phyloP scores from a whole-genome alignment of 2,797 vertebrate species.

The Pseudochromis fuscus region DNA sequence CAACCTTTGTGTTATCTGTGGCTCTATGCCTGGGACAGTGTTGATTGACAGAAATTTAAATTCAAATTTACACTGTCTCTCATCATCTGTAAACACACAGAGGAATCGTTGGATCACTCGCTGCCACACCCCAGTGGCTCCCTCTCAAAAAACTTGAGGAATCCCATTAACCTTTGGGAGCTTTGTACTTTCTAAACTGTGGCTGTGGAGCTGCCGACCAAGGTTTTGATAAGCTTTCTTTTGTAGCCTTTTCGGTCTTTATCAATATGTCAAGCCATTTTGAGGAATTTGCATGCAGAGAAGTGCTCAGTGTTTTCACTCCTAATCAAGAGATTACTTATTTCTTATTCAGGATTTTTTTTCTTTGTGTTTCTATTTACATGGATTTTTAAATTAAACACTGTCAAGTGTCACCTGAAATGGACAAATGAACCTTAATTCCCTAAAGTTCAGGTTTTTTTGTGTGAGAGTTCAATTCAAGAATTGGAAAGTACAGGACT shows the following conservation, averaged over 20 bases:
- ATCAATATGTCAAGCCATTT: conserved; percentile 54
- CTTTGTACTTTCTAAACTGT: conserved; percentile 51
- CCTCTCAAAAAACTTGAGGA: conserved; percentile 32
- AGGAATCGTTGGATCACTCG: background rate
- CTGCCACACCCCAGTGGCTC: background rate
- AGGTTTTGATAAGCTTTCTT: conserved; percentile 46
- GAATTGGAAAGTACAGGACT: background rate
- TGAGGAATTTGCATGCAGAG: conserved; percentile 54
- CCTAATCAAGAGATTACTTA: background rate
- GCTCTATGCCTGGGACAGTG: background rate
- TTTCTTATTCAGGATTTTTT: background rate
- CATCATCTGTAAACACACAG: conserved; percentile 9
- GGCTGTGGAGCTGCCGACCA: conserved; percentile 14
- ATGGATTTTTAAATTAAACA: background rate
- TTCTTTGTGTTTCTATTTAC: conserved; percentile 9
- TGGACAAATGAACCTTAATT: background rate
- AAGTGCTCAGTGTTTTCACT: conserved; percentile 28
- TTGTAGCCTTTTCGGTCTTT: conserved; percentile 40
- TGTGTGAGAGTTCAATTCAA: background rate
- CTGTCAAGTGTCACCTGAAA: conserved; percentile 2
- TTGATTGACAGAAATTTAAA: conserved; percentile 41
- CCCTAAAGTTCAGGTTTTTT: background rate
- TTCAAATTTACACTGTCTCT: conserved; percentile 3
- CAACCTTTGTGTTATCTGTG: background rate
- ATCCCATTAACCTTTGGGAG: conserved; percentile 70